Base-by-base conservation (phyloP, 2,888 invertebrate species). In the Ptychoptera albimana region DNA sequence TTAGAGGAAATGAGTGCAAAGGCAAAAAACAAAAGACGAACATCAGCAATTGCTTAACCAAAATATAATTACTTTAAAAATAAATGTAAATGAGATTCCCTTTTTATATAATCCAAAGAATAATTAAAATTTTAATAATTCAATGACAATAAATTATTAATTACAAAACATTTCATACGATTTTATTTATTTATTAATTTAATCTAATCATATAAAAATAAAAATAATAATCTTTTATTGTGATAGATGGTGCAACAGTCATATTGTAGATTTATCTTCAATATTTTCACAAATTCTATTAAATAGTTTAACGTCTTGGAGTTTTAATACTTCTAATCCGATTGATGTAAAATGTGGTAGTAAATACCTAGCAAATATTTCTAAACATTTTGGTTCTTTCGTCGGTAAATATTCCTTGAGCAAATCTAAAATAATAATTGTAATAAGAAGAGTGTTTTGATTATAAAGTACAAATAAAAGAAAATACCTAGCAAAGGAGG, bases 341-440 rank as follows among this genome's bases (percentile, higher is more conserved):
- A 84, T 75, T 55, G 88, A 87, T 0, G 84, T 85, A 64, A 86
- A 91, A 23, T 75, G 70, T 0, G 93, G 86, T 42, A 84, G 70
- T 15, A 96, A 72, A 63, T 89, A 91, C 51, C 97, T 72, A 1
- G 94, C 93, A 68, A 94, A 97, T 44, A 97, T 61, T 66, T 97
- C 97, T 51, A 94, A 64, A 53, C 81, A 81, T 49, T 73, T 69
- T 4, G 79, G 72, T 23, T 73, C 61, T 37, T 65, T 56, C 12
- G 68, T 68, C 8, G 32, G 23, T 7, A 83, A 50, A 60, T 71
- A 79, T 1, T 67, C 59, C 50, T 67, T 61, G 40, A 88, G 57
- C 16, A 87, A 53, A 56, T 83, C 85, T 79, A 68, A 37, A 64
- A 64, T 34, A n/a, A 32, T 32, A 7, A 41, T 8, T 12, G 2